Evolutionary conservation across 2,888 invertebrate species (phyloP).

Genomic region (Caenorhabditis plicata): DNA sequence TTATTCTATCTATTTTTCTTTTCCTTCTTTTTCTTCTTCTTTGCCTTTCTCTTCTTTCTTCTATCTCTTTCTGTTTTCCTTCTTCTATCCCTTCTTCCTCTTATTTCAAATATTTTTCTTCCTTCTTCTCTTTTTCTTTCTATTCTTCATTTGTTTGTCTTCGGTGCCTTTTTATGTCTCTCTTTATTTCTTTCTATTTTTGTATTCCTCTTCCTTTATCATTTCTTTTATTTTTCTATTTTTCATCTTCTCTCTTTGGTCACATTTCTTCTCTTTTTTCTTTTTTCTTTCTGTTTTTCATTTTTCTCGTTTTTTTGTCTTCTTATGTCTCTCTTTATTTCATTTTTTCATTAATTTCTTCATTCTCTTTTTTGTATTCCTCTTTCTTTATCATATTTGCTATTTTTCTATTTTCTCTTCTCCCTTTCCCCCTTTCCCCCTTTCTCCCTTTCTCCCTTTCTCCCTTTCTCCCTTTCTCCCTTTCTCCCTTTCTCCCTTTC

Average conservation of each 20-base stretch:
- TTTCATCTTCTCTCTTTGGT: neutral
- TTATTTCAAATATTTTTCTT: slow-evolving; percentile 1
- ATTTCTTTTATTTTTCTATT: slow-evolving; percentile 5
- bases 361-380: neutral
- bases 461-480: too few relatives aligned
- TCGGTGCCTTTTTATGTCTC: slow-evolving; percentile 5
- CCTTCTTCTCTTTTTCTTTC: neutral
- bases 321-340: neutral
- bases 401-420: neutral
- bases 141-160: neutral
- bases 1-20: neutral
- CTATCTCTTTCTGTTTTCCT: neutral
- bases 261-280: slow-evolving; percentile 5
- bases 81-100: neutral
- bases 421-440: slow-evolving; percentile 19
- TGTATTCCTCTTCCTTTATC: slow-evolving; percentile 13
- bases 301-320: neutral
- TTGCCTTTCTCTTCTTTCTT: neutral
- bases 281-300: too few relatives aligned
- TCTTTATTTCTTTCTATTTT: slow-evolving; percentile 8
- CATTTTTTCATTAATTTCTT: too few relatives aligned
- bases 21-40: neutral
- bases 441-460: too few relatives aligned
- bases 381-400: slow-evolving; percentile 2
- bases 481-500: too few relatives aligned